phyloP scores from a whole-genome alignment of 1,140 invertebrate species.

The Polypedilum pembai region DNA sequence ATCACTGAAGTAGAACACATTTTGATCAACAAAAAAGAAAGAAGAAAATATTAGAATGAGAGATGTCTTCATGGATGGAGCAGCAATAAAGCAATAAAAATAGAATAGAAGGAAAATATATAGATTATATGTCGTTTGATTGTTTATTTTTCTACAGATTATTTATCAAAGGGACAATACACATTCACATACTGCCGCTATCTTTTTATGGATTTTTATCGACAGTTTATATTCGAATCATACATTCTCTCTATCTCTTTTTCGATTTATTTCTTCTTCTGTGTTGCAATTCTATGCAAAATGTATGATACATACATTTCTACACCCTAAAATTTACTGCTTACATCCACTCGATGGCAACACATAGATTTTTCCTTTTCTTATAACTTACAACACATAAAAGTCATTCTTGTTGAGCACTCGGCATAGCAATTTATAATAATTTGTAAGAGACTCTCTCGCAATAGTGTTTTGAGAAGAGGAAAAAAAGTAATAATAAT shows the following conservation, averaged over 20 bases:
- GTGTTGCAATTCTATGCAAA: background rate
- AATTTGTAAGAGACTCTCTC: conserved; percentile 1
- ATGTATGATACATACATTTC: conserved; percentile 10
- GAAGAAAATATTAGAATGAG: too few relatives aligned
- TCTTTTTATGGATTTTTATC: conserved; percentile 19
- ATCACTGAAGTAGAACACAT: conserved; percentile 17
- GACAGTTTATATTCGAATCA: conserved; percentile 18
- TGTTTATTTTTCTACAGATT: conserved; percentile 19
- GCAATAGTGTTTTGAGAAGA: too few relatives aligned
- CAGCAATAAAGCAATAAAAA: conserved; percentile 18
- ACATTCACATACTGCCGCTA: background rate
- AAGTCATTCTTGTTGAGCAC: conserved; percentile 5
- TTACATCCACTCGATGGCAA: background rate
- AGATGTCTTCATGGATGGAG: conserved; percentile 7
- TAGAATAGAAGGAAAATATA: conserved; percentile 19
- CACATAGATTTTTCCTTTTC: background rate
- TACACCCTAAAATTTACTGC: background rate
- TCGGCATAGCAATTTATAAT: background rate
- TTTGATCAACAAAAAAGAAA: background rate
- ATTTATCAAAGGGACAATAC: conserved; percentile 12
- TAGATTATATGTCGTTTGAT: conserved; percentile 14
- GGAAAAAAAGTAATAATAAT: background rate
- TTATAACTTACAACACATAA: background rate
- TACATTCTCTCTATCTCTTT: background rate
- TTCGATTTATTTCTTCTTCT: background rate